Percentiles rank a stretch among this genome's conserved stretches.
phyloP scores from a whole-genome alignment of 2,797 vertebrate species.

The Sebastes oblongus region DNA sequence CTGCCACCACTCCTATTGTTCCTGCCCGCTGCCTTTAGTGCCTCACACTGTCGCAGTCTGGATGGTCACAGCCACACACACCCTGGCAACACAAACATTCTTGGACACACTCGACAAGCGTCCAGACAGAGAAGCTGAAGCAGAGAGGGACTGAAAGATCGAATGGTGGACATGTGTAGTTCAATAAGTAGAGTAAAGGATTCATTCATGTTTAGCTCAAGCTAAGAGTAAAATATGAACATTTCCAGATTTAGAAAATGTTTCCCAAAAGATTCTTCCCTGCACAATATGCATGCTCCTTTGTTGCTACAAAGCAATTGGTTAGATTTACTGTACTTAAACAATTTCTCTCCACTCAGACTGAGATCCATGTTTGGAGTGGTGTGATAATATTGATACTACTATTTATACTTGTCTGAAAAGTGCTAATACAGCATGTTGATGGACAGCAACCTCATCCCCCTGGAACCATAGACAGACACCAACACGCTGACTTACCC shows the following conservation, averaged over 20 bases:
- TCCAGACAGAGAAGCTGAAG: constrained; percentile 49
- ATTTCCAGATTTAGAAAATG: neutral
- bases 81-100: constrained; percentile 68
- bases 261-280: neutral
- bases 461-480: neutral
- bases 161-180: constrained; percentile 4
- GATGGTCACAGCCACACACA: constrained; percentile 49
- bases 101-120: constrained; percentile 55
- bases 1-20: constrained; percentile 75
- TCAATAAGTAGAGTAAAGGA: neutral
- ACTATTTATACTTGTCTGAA: neutral
- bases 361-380: neutral
- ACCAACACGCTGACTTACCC: constrained; percentile 83
- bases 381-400: neutral
- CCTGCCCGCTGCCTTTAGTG: constrained; percentile 55
- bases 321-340: neutral
- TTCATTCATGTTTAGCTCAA: neutral
- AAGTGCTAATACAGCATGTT: neutral
- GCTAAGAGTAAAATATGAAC: neutral
- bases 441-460: neutral
- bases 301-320: neutral
- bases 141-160: constrained; percentile 23
- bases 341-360: neutral
- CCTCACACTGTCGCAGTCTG: constrained; percentile 65
- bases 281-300: neutral